phyloP scores from a whole-genome alignment of 2,113 vertebrate genomes.

The Bostrychus sinensis region DNA sequence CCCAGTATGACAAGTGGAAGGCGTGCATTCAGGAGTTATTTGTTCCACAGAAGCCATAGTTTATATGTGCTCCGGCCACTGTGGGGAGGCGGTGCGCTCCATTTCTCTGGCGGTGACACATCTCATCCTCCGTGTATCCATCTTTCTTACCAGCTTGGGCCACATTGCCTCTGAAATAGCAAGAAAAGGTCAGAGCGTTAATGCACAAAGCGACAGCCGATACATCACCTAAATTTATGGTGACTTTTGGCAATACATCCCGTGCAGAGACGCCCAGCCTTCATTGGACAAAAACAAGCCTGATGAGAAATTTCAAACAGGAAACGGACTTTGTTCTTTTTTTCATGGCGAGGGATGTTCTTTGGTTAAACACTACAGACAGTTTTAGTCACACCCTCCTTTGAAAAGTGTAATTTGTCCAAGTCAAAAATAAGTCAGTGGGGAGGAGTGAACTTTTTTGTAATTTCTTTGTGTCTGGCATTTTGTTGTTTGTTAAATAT shows the following conservation, averaged over 20 bases:
- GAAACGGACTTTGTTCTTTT: not conserved
- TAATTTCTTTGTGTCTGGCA: not conserved
- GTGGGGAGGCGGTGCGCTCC: slow-evolving; percentile 11
- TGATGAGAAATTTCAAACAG: slow-evolving; percentile 13
- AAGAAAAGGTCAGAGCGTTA: slow-evolving; percentile 73
- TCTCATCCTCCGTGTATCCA: slow-evolving; percentile 56
- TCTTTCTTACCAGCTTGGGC: slow-evolving; percentile 70
- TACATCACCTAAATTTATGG: slow-evolving; percentile 67
- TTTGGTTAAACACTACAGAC: slow-evolving; percentile 4
- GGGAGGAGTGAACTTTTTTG: not conserved
- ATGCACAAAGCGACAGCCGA: slow-evolving; percentile 71
- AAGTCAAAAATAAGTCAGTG: not conserved
- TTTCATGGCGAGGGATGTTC: not conserved
- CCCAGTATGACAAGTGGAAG: slow-evolving; percentile 18
- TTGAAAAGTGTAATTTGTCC: not conserved
- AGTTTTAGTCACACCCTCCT: not conserved
- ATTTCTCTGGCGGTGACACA: slow-evolving; percentile 53
- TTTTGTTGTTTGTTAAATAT: slow-evolving; percentile 1
- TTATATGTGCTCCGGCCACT: slow-evolving; percentile 22
- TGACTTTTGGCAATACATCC: slow-evolving; percentile 64
- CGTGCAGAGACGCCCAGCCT: slow-evolving; percentile 45
- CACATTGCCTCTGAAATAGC: slow-evolving; percentile 60
- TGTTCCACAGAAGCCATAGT: slow-evolving; percentile 4
- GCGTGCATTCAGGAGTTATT: slow-evolving; percentile 25
- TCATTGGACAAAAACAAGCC: slow-evolving; percentile 37